Evolutionary conservation across 2,113 vertebrate species (phyloP).

Genomic region (Labeo rohita): DNA sequence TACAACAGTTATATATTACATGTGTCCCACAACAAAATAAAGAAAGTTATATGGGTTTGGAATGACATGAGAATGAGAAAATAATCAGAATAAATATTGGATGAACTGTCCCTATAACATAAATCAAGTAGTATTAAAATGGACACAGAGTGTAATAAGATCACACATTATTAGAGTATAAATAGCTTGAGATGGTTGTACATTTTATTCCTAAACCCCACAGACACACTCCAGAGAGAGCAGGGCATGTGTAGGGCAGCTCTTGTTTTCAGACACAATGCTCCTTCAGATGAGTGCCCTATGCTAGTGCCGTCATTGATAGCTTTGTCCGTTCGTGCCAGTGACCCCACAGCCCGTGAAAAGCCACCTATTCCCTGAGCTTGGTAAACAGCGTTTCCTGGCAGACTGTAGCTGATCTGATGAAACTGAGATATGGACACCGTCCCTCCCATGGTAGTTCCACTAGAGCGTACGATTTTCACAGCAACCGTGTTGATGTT

Average conservation of each 20-base stretch:
- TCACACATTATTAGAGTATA: neutral
- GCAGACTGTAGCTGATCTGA: constrained; percentile 27
- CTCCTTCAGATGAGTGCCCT: constrained; percentile 52
- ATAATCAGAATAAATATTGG: neutral
- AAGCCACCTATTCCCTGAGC: neutral
- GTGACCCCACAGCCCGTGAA: neutral
- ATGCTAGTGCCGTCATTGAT: constrained; percentile 46
- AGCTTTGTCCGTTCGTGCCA: constrained; percentile 11
- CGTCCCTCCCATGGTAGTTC: constrained; percentile 19
- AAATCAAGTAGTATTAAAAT: neutral
- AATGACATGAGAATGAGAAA: neutral
- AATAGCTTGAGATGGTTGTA: constrained; percentile 14
- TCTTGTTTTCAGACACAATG: constrained; percentile 65
- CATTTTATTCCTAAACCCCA: neutral
- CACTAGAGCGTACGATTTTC: neutral
- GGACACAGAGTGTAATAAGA: neutral
- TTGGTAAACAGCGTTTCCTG: constrained; percentile 21
- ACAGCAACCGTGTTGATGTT: neutral
- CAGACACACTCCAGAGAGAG: constrained; percentile 13
- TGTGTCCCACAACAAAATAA: neutral
- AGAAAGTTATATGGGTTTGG: neutral
- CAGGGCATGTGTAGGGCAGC: constrained; percentile 48
- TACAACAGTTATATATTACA: neutral
- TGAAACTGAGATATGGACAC: constrained; percentile 43
- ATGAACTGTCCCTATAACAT: neutral